Conservation (phyloP, 2,888 invertebrate genomes). For the Drosophila macrospina region DNA sequence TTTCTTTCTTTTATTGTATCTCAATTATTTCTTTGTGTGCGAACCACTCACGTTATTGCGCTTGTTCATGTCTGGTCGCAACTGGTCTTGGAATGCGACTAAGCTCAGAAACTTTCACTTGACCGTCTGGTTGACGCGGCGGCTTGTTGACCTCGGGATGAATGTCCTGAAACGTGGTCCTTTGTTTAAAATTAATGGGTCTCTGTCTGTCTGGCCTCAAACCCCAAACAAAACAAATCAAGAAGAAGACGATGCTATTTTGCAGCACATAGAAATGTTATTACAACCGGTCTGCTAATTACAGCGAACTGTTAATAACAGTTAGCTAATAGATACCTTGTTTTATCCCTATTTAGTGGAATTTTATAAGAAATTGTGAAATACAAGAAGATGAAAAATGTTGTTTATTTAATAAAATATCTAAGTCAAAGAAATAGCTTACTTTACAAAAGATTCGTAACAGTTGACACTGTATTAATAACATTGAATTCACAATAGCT, state of each 20-base stretch:
- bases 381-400: too few species aligned
- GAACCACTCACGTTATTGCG: slow-evolving; percentile 83
- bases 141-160: slow-evolving; percentile 71
- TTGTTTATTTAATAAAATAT: too few species aligned
- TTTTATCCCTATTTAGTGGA: neutral
- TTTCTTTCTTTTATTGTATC: slow-evolving; percentile 26
- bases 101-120: slow-evolving; percentile 69
- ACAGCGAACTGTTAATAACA: neutral
- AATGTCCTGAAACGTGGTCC: slow-evolving; percentile 77
- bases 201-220: slow-evolving; percentile 72
- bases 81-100: slow-evolving; percentile 65
- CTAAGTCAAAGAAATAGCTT: too few species aligned
- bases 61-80: slow-evolving; percentile 80
- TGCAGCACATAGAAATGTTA: slow-evolving; percentile 18
- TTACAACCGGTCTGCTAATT: slow-evolving; percentile 6
- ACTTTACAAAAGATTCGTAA: too few species aligned
- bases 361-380: too few species aligned
- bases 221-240: slow-evolving; percentile 69
- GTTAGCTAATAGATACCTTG: neutral
- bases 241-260: slow-evolving; percentile 22
- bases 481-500: slow-evolving; percentile 24
- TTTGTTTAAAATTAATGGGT: slow-evolving; percentile 74
- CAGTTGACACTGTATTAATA: slow-evolving; percentile 6
- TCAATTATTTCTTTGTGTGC: slow-evolving; percentile 19
- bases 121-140: slow-evolving; percentile 21